Conservation (phyloP, 23 tunicate genomes). For the Botrylloides violaceus region DNA sequence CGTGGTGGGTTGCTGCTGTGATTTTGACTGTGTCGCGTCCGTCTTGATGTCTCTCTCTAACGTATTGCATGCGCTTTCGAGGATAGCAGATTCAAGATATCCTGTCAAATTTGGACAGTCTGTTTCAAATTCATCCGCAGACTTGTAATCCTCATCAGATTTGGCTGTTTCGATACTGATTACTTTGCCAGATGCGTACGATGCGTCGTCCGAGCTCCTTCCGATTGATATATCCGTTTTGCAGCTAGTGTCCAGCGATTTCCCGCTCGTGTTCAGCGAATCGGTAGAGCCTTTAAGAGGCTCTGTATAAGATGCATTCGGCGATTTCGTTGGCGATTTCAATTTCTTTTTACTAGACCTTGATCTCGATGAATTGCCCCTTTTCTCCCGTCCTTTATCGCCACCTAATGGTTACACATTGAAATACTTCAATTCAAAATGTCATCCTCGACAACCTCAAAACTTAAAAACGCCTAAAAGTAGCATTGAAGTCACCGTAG, state of each 20-base stretch:
- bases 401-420: slow-evolving; percentile 22
- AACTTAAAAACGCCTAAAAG: neutral
- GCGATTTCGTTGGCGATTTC: neutral
- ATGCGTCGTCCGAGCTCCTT: neutral
- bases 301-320: neutral
- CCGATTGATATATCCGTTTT: neutral
- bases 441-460: neutral
- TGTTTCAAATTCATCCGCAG: neutral
- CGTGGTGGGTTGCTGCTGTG: too few relatives aligned
- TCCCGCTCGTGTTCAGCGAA: slow-evolving; percentile 4
- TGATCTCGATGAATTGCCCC: slow-evolving; percentile 4
- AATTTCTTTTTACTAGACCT: neutral
- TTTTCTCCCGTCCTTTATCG: slow-evolving; percentile 21
- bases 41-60: slow-evolving; percentile 9
- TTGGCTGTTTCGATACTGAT: neutral
- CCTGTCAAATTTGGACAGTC: slow-evolving; percentile 19
- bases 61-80: slow-evolving; percentile 21
- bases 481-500: neutral
- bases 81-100: slow-evolving; percentile 14
- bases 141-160: slow-evolving; percentile 12
- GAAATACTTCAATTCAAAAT: neutral
- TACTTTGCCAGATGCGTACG: neutral
- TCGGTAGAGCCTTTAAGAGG: neutral
- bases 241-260: neutral
- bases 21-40: neutral